Base-by-base conservation (phyloP, 2,797 vertebrate genomes). In the Denticeps clupeoides region DNA sequence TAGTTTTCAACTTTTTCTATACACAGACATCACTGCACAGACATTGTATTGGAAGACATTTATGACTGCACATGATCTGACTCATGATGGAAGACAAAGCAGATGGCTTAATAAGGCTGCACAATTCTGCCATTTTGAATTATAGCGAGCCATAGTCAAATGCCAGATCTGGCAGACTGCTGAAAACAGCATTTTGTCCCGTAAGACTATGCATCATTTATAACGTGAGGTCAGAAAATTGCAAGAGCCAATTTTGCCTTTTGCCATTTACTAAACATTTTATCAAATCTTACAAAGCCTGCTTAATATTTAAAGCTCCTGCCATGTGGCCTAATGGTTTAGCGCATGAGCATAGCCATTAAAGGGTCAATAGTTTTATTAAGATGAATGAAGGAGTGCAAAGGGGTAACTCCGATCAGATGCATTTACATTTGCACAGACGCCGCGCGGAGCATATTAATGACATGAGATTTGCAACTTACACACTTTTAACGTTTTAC, bases 301-400 rank as follows among this genome's bases (percentile, higher is more conserved):
- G 64, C 65, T 80, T 79, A 82, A 82, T 80, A 81, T 86, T 83
- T 82, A 77, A 86, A 81, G 68, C 66, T 63, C 61, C 32, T 58
- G 71, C 65, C 75, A 68, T 65, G 65, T 74, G 69, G 69, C 69
- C 75, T 82, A 79, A 81, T 78, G 76, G 75, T 71, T 63, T 63
- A 59, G 68, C 69, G 67, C 74, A 79, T 57, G 58, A 75, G 76
- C 80, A 82, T n/a, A 75, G 71, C 69, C 73, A 80, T 82, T 77
- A 78, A 71, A 70, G 72, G 78, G 79, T 84, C 81, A 83, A 78
- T 78, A 74, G 72, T 78, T 81, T 81, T 78, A 83, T 81, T 78
- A 81, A 80, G 79, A 85, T 75, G 76, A 82, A 83, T 80, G 78
- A 81, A 63, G 64, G 68, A 53, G 68, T 69, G 66, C 68, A 68